A percentile compares a stretch with the other conserved stretches of the same genome.
phyloP scores from a whole-genome alignment of 2,797 vertebrate genomes.

The Pseudochirops cupreus region DNA sequence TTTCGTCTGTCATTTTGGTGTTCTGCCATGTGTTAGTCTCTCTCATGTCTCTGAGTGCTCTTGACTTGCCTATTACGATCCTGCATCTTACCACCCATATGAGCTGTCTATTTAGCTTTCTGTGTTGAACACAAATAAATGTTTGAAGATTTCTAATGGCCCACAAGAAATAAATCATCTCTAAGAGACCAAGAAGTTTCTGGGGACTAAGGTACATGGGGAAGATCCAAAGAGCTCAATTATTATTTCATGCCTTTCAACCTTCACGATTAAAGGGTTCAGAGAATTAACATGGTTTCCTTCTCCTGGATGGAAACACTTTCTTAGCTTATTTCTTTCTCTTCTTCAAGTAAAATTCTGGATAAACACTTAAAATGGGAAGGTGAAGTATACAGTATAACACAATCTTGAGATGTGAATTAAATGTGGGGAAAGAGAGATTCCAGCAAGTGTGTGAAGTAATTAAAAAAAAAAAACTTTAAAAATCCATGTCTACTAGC shows the following conservation, averaged over 20 bases:
- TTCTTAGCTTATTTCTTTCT: constrained; percentile 36
- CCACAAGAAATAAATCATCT: constrained; percentile 65
- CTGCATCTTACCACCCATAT: neutral
- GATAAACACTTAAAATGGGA: constrained; percentile 56
- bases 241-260: constrained; percentile 52
- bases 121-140: constrained; percentile 73
- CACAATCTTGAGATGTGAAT: constrained; percentile 47
- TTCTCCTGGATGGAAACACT: constrained; percentile 51
- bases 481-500: constrained; percentile 52
- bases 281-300: constrained; percentile 54
- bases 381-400: neutral
- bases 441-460: constrained; percentile 67
- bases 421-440: constrained; percentile 65
- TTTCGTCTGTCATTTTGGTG: neutral
- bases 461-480: constrained; percentile 51
- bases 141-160: constrained; percentile 72
- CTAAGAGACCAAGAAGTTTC: constrained; percentile 50
- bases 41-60: neutral
- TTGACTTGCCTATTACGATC: neutral
- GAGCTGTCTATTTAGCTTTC: neutral
- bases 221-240: constrained; percentile 61
- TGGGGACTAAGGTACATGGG: constrained; percentile 59
- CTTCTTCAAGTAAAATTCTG: constrained; percentile 66
- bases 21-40: neutral
- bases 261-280: constrained; percentile 37